Base-by-base conservation (phyloP, 1,140 invertebrate species). In the Pristionchus pacificus region DNA sequence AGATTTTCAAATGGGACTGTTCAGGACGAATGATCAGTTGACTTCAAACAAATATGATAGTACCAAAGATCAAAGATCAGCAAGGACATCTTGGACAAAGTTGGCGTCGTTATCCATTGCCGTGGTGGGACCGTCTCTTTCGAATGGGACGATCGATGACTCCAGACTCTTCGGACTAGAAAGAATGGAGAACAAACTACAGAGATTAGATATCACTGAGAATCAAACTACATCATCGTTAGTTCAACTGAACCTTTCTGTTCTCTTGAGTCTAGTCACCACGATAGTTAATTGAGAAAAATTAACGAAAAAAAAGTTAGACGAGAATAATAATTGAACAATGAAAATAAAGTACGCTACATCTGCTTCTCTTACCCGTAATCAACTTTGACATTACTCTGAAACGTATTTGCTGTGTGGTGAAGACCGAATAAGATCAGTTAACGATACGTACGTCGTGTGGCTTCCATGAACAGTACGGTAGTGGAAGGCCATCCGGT, bases 391-490 rank as follows among this genome's bases (percentile, higher is more conserved):
- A 77, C 75, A 60, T 77, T 77, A 27, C 60, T 74, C 74, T 76
- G 30, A 71, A 76, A 76, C 2, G 30, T 15, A 62, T 58, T 32
- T 63, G 33, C 13, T 59, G 19, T 19, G 19, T 1, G 14, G 68
- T 69, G 63, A 24, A 28, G 0, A 59, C 19, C 62, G 59, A 61
- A 25, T 15, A 1, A 24, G 2, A 33, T 25, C 49, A 0, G 14
- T 38, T 59, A 74, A 24, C n/a, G 1, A 31, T 57, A 77, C 75
- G 60, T 57, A 77, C 76, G 38, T 77, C 75, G 38, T 70, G 61
- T n/a, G 91, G 90, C 87, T 91, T 89, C 92, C 92, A 95, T 72
- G 92, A 93, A 87, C 94, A 97, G 75, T 93, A 93, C 30, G 92
- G 91, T 77, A 97, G 85, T 70, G 94, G 94, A 78, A 97, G 87